Evolutionary conservation across 2,888 invertebrate genomes (phyloP).

Genomic region (Phortica magna): DNA sequence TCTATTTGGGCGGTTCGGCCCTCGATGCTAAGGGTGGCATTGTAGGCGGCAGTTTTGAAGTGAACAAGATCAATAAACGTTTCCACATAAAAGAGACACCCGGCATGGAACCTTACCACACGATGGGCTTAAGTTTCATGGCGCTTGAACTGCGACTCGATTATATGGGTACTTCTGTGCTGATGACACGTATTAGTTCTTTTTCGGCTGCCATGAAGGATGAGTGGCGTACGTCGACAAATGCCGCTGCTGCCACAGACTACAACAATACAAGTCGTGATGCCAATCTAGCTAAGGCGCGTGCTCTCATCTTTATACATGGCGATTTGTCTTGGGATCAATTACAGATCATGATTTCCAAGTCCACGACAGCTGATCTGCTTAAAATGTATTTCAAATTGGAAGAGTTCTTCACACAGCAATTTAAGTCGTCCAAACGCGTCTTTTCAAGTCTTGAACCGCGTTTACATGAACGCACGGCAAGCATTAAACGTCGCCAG

Average conservation of each 20-base stretch:
- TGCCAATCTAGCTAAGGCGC: slow-evolving; percentile 74
- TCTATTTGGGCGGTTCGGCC: slow-evolving; percentile 92
- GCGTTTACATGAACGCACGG: slow-evolving; percentile 75
- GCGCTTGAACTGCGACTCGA: slow-evolving; percentile 94
- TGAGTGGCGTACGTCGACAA: slow-evolving; percentile 86
- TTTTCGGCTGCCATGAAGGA: slow-evolving; percentile 89
- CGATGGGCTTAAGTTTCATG: slow-evolving; percentile 87
- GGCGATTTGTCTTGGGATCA: slow-evolving; percentile 97
- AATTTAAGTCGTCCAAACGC: slow-evolving; percentile 96
- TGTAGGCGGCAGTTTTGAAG: slow-evolving; percentile 96
- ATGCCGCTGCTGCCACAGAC: slow-evolving; percentile 54
- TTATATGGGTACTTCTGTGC: slow-evolving; percentile 98
- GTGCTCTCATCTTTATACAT: slow-evolving; percentile 94
- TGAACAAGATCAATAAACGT: slow-evolving; percentile 92
- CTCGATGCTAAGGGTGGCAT: slow-evolving; percentile 98
- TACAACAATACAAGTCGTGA: slow-evolving; percentile 45
- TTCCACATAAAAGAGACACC: slow-evolving; percentile 94
- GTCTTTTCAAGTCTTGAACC: slow-evolving; percentile 88
- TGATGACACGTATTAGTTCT: slow-evolving; percentile 92
- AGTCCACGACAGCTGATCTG: slow-evolving; percentile 97
- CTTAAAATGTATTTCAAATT: slow-evolving; percentile 97
- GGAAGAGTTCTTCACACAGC: slow-evolving; percentile 98
- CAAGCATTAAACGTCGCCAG: slow-evolving; percentile 75
- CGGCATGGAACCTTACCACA: slow-evolving; percentile 93
- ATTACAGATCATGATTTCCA: slow-evolving; percentile 96